A percentile compares a stretch with the other conserved stretches of the same genome.
phyloP scores from a whole-genome alignment of 2,113 vertebrate genomes.

The Pelobates fuscus region DNA sequence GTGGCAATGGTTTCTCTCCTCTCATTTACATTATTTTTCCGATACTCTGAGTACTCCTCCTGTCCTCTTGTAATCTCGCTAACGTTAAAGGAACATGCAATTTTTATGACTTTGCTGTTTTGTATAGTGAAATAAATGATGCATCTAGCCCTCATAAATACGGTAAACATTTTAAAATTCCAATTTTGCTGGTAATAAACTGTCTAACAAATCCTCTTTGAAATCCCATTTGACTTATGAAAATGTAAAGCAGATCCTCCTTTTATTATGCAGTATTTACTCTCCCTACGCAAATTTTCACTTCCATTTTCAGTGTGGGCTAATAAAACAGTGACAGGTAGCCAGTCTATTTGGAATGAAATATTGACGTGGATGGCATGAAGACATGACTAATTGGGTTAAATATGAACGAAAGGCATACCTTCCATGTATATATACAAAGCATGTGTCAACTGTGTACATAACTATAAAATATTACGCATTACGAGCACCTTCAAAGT shows the following conservation, averaged over 20 bases:
- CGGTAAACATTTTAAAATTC: slow-evolving; percentile 46
- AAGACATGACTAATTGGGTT: background rate
- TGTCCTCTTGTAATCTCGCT: slow-evolving; percentile 16
- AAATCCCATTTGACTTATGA: slow-evolving; percentile 48
- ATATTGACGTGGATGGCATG: background rate
- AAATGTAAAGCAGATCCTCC: slow-evolving; percentile 28
- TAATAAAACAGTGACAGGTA: slow-evolving; percentile 40
- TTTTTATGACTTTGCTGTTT: slow-evolving; percentile 24
- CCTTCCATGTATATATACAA: background rate
- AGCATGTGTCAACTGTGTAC: too few species aligned
- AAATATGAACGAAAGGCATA: background rate
- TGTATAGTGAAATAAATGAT: slow-evolving; percentile 24
- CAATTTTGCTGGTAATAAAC: slow-evolving; percentile 48
- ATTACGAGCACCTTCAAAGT: too few species aligned
- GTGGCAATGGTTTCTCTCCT: too few species aligned
- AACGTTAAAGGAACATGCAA: slow-evolving; percentile 38
- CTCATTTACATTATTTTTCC: background rate
- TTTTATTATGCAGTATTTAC: slow-evolving; percentile 34
- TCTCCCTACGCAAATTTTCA: slow-evolving; percentile 19
- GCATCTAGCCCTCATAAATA: slow-evolving; percentile 32
- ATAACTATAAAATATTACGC: too few species aligned
- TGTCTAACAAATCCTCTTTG: slow-evolving; percentile 24
- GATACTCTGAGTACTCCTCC: background rate
- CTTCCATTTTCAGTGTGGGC: slow-evolving; percentile 13
- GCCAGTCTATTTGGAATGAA: slow-evolving; percentile 16